Conservation (phyloP, 1,140 invertebrate genomes). For the Artemia franciscana region DNA sequence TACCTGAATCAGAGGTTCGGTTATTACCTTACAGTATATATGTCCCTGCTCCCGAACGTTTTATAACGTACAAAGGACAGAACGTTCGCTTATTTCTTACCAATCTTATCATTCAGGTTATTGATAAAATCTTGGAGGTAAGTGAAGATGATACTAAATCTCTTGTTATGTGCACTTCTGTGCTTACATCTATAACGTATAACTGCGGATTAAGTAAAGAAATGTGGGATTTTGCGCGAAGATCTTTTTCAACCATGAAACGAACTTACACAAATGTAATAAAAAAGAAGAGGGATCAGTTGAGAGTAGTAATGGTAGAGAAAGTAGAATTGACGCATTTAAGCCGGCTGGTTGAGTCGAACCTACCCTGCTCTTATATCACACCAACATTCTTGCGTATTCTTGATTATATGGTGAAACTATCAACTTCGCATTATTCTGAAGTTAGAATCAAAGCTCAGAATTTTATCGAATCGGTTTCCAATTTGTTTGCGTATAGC, state of each 20-base stretch:
- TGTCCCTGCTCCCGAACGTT: background rate
- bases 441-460: conserved; percentile 22
- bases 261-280: conserved; percentile 27
- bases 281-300: conserved; percentile 27
- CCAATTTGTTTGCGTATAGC: conserved; percentile 1
- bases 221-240: conserved; percentile 29
- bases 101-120: background rate
- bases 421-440: conserved; percentile 41
- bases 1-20: conserved; percentile 14
- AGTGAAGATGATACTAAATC: conserved; percentile 42
- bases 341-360: conserved; percentile 24
- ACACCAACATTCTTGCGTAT: conserved; percentile 33
- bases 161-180: conserved; percentile 28
- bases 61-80: background rate
- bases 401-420: conserved; percentile 33
- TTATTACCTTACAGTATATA: background rate
- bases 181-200: conserved; percentile 32
- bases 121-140: background rate
- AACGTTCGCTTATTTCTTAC: background rate
- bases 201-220: conserved; percentile 26
- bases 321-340: conserved; percentile 37
- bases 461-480: conserved; percentile 3
- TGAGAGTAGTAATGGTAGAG: conserved; percentile 33
- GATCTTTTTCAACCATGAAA: conserved; percentile 32
- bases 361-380: conserved; percentile 18